A percentile compares a stretch with the other conserved stretches of the same genome.
These are phyloP conservation scores for Pogonomyrmex californicus DNA, from an alignment of 1,140 invertebrate species.

Conservation along the genomic window DNA sequence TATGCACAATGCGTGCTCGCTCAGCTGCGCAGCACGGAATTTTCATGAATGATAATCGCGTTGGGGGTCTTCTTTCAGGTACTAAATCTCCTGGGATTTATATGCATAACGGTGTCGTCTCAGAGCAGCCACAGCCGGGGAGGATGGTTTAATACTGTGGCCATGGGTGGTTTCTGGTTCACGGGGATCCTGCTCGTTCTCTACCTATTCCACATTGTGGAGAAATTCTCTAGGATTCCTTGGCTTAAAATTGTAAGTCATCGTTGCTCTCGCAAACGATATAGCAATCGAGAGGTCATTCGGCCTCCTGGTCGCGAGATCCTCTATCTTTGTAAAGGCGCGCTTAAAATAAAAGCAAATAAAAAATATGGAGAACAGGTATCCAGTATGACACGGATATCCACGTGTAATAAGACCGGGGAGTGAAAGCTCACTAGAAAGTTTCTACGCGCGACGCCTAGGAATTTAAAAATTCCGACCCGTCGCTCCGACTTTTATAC, in stretches of 20 bases:
- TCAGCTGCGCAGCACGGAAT: conserved; percentile 13
- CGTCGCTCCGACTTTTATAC: conserved; percentile 16
- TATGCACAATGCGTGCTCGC: background rate
- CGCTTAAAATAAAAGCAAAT: conserved; percentile 24
- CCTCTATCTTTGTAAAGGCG: background rate
- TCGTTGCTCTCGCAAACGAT: background rate
- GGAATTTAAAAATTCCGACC: conserved; percentile 49
- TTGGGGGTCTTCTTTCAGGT: conserved; percentile 88
- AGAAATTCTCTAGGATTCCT: conserved; percentile 94
- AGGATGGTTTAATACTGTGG: conserved; percentile 93
- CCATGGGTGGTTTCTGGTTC: conserved; percentile 95
- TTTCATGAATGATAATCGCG: conserved; percentile 39
- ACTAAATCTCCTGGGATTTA: conserved; percentile 93
- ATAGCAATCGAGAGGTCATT: too few species aligned
- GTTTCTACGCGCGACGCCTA: conserved; percentile 15
- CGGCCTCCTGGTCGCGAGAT: background rate
- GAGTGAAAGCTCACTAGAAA: conserved; percentile 59
- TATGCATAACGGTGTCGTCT: conserved; percentile 91
- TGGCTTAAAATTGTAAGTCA: conserved; percentile 94
- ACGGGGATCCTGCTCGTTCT: conserved; percentile 93
- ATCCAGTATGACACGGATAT: background rate
- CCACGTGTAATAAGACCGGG: background rate
- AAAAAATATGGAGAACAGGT: background rate
- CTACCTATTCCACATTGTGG: conserved; percentile 95
- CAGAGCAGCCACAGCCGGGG: conserved; percentile 87